Conservation (phyloP, 2,797 vertebrate genomes). For the Pangasius krempfi region DNA sequence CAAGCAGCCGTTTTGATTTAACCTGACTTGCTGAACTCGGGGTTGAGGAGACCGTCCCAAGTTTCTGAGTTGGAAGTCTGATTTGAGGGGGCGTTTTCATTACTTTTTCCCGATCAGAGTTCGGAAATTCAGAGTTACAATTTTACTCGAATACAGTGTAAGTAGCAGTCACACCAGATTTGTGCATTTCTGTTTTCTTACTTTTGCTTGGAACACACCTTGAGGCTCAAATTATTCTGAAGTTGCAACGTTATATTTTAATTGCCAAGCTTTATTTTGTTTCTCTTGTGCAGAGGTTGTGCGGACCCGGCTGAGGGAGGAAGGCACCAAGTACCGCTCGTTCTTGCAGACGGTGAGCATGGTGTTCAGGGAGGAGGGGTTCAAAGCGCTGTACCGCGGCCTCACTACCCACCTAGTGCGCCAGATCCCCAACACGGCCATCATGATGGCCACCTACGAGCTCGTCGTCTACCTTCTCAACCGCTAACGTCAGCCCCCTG, state of each 20-base stretch:
- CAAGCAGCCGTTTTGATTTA: no score
- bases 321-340: constrained; percentile 94
- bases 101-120: no score
- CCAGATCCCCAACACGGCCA: constrained; percentile 97
- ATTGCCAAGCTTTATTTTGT: constrained; percentile 19
- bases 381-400: constrained; percentile 91
- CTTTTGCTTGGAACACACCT: background rate
- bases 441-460: constrained; percentile 99
- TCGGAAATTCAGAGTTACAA: no score
- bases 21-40: no score
- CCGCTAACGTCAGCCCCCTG: constrained; percentile 72
- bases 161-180: no score
- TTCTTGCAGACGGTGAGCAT: constrained; percentile 92
- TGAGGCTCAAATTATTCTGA: background rate
- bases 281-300: constrained; percentile 84
- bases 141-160: no score
- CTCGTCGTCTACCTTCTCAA: constrained; percentile 92
- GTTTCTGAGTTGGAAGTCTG: no score
- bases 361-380: constrained; percentile 91
- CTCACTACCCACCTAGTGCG: constrained; percentile 93
- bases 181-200: background rate
- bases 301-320: constrained; percentile 96
- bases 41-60: no score
- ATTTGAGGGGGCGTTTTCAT: no score
- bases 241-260: accelerated